A percentile compares a stretch with the other conserved stretches of the same genome.
Conservation (phyloP, 2,797 vertebrate species). For the Enteromius unitaeniatus region DNA sequence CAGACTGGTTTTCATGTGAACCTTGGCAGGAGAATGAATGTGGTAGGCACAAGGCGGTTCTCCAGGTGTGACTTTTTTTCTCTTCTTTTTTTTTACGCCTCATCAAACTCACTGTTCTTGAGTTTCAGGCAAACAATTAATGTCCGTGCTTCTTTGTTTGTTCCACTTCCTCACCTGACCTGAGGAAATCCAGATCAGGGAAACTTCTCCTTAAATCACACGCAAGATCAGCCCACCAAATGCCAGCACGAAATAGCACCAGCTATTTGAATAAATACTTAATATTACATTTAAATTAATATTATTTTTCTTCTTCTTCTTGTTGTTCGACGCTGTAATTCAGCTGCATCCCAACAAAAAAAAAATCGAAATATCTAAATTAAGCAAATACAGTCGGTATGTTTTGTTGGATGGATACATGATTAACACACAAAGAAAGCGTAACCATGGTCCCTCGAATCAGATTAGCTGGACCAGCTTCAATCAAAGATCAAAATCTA, state of each 20-base stretch:
- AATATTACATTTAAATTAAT: neutral
- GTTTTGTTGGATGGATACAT: constrained; percentile 19
- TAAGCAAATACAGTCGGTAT: neutral
- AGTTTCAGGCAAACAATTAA: constrained; percentile 72
- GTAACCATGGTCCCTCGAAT: constrained; percentile 18
- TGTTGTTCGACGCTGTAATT: neutral
- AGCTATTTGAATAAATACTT: neutral
- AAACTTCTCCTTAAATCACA: constrained; percentile 60
- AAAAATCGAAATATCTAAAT: neutral
- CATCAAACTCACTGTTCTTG: constrained; percentile 75
- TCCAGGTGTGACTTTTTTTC: constrained; percentile 79
- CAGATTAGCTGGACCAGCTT: constrained; percentile 32
- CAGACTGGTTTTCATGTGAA: constrained; percentile 69
- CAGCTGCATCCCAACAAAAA: no score
- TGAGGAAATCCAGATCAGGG: constrained; percentile 39
- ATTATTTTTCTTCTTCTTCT: neutral
- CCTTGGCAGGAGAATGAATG: constrained; percentile 65
- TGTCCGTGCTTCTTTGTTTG: constrained; percentile 70
- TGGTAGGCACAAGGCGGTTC: constrained; percentile 61
- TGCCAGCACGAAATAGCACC: constrained; percentile 9
- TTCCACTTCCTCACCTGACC: constrained; percentile 65
- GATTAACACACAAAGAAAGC: constrained; percentile 25
- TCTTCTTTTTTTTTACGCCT: constrained; percentile 75
- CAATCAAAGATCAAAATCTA: constrained; percentile 42
- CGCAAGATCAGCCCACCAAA: constrained; percentile 56